These are phyloP conservation scores for Rhyzopertha dominica DNA, from an alignment of 1,140 invertebrate species.

Conservation along the genomic window DNA sequence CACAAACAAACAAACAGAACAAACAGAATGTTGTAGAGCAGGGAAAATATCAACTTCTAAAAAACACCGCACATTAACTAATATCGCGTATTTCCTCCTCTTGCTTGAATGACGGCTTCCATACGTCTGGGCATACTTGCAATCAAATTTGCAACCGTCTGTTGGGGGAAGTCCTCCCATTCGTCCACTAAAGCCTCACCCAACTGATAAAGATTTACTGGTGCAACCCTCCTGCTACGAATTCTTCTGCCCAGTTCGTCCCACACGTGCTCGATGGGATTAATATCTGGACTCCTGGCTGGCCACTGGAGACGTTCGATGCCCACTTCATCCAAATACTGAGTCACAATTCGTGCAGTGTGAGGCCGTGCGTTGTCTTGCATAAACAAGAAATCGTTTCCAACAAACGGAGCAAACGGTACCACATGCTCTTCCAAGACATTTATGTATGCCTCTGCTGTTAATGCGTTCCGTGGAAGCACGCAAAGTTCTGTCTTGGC, in stretches of 20 bases:
- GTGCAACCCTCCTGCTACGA: no score
- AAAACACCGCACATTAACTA: no score
- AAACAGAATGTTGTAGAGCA: no score
- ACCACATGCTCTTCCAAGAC: slow-evolving; percentile 17
- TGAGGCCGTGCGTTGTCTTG: slow-evolving; percentile 33
- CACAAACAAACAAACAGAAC: no score
- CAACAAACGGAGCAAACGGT: slow-evolving; percentile 19
- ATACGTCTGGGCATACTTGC: no score
- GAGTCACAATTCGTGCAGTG: slow-evolving; percentile 22
- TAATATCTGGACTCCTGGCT: slow-evolving; percentile 42
- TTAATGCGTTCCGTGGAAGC: background rate
- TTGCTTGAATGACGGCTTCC: no score
- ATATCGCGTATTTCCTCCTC: no score
- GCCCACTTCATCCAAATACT: slow-evolving; percentile 27
- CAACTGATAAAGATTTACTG: no score
- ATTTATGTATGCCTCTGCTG: background rate
- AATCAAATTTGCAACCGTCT: no score
- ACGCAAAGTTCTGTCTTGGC: slow-evolving; percentile 5
- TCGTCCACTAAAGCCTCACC: no score
- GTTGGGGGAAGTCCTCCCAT: no score
- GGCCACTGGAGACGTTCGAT: slow-evolving; percentile 39
- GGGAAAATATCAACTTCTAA: no score
- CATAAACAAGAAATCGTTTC: slow-evolving; percentile 26
- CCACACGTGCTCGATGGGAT: slow-evolving; percentile 46
- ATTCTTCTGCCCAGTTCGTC: slow-evolving; percentile 20